Evolutionary conservation across 2,888 invertebrate species (phyloP).

Genomic region (Diarsia mendica): DNA sequence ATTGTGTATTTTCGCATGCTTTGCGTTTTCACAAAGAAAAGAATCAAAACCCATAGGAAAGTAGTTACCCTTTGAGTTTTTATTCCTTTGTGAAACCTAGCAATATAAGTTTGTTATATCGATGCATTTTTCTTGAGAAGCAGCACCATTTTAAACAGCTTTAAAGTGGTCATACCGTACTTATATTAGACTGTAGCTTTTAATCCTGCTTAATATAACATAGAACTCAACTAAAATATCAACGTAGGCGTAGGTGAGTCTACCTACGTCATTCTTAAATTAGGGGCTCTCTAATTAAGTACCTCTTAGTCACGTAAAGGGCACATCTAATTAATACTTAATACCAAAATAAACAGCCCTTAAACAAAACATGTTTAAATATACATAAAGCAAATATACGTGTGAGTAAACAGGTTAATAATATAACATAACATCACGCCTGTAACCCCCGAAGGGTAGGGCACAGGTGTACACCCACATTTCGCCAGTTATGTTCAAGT

Average conservation of each 20-base stretch:
- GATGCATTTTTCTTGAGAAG: neutral
- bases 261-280: constrained; percentile 15
- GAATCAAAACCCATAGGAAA: too few species aligned
- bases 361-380: neutral
- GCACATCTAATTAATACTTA: neutral
- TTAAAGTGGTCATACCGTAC: neutral
- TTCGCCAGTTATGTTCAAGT: too few species aligned
- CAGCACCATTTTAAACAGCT: neutral
- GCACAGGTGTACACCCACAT: too few species aligned
- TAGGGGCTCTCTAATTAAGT: neutral
- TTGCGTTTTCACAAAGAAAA: too few species aligned
- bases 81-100: too few species aligned
- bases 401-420: constrained; percentile 34
- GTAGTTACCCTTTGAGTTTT: too few species aligned
- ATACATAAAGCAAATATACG: neutral
- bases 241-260: neutral
- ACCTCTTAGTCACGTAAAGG: neutral
- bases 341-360: neutral
- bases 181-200: neutral
- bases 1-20: too few species aligned
- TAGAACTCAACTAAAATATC: neutral
- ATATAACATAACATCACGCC: constrained; percentile 11
- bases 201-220: neutral
- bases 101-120: neutral
- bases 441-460: too few species aligned